Percentiles rank a stretch among this genome's conserved stretches.
These are phyloP conservation scores for Larimichthys polyactis DNA, from an alignment of 2,113 vertebrate genomes.

Conservation along the genomic window DNA sequence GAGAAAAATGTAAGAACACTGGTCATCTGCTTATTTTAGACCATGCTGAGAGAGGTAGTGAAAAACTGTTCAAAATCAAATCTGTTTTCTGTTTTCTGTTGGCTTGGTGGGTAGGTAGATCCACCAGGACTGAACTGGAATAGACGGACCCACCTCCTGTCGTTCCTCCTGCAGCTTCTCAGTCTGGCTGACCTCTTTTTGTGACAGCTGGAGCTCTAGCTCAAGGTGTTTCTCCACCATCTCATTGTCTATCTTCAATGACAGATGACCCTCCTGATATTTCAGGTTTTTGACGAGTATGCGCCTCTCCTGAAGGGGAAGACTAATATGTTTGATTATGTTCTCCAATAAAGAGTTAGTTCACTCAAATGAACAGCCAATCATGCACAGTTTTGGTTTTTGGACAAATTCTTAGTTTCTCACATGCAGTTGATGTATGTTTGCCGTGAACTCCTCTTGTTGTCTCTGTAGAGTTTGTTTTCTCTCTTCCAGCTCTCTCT, in stretches of 20 bases:
- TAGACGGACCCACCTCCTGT: conserved; percentile 48
- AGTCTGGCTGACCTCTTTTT: conserved; percentile 16
- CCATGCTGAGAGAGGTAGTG: not conserved
- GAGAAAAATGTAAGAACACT: not conserved
- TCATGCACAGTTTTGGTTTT: not conserved
- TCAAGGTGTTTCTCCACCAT: not conserved
- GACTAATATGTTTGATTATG: not conserved
- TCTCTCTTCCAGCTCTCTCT: conserved; percentile 21
- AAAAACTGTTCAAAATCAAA: not conserved
- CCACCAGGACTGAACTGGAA: not conserved
- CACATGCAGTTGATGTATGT: conserved; percentile 38
- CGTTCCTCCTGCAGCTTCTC: conserved; percentile 39
- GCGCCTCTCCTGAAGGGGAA: conserved; percentile 3
- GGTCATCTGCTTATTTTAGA: not conserved
- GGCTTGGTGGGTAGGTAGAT: not conserved
- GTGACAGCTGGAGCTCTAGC: conserved; percentile 22
- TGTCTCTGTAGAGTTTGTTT: conserved; percentile 3
- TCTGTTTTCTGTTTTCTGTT: not conserved
- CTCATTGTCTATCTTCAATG: not conserved
- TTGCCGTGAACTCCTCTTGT: conserved; percentile 4
- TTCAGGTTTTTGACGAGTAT: fast-evolving
- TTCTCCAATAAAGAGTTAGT: not conserved
- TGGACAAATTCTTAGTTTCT: not conserved
- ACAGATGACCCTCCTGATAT: not conserved
- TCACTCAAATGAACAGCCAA: not conserved